Percentiles rank a stretch among this genome's conserved stretches.
These are phyloP conservation scores for Drosophila willistoni DNA, from an alignment of 1,140 invertebrate genomes.

Conservation along the genomic window DNA sequence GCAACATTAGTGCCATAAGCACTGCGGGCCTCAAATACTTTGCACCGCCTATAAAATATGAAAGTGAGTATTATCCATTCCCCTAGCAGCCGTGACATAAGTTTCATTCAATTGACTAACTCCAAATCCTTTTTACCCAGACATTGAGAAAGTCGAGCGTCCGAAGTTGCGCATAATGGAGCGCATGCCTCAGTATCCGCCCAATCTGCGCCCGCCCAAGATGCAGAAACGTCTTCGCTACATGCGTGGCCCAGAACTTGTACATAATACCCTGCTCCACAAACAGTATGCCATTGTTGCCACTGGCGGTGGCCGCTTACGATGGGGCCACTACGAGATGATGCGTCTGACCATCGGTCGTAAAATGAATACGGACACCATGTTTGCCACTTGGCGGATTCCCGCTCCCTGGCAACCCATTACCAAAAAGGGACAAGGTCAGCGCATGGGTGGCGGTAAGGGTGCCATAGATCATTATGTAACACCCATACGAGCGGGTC, in stretches of 20 bases:
- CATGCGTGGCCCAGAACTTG: slow-evolving; percentile 94
- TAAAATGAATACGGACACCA: slow-evolving; percentile 90
- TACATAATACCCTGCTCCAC: slow-evolving; percentile 93
- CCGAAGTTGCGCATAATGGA: slow-evolving; percentile 87
- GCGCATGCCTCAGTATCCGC: slow-evolving; percentile 89
- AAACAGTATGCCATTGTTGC: slow-evolving; percentile 97
- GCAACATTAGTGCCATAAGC: slow-evolving; percentile 48
- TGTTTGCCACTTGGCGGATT: slow-evolving; percentile 98
- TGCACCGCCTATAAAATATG: slow-evolving; percentile 85
- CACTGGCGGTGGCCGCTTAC: slow-evolving; percentile 91
- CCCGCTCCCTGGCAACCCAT: slow-evolving; percentile 97
- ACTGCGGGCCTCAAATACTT: slow-evolving; percentile 86
- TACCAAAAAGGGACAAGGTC: slow-evolving; percentile 95
- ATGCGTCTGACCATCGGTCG: slow-evolving; percentile 88
- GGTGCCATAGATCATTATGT: slow-evolving; percentile 97
- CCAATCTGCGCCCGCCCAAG: slow-evolving; percentile 88
- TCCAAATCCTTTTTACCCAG: slow-evolving; percentile 79
- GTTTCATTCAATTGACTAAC: neutral
- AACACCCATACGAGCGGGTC: slow-evolving; percentile 94
- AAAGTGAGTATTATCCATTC: slow-evolving; percentile 83
- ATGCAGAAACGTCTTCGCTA: slow-evolving; percentile 91
- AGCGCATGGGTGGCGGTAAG: slow-evolving; percentile 98
- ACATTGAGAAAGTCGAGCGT: slow-evolving; percentile 89
- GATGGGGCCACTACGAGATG: slow-evolving; percentile 93
- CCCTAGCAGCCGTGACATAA: neutral